A percentile compares a stretch with the other conserved stretches of the same genome.
Evolutionary conservation across 1,140 invertebrate genomes (phyloP).

Genomic region (Prorops nasuta): DNA sequence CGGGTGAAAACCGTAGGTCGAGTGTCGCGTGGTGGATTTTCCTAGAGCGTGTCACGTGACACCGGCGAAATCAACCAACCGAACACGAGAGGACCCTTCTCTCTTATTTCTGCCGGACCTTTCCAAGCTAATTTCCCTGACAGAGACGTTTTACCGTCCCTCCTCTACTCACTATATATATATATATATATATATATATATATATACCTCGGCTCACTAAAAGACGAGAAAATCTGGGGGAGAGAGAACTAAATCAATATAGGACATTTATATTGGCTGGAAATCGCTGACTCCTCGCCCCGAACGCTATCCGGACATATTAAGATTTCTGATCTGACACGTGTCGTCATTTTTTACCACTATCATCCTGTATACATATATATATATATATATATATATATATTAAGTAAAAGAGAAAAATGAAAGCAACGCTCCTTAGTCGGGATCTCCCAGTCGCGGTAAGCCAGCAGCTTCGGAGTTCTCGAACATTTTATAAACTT

Average conservation of each 20-base stretch:
- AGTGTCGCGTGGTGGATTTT: conserved; percentile 24
- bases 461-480: no score
- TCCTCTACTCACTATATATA: no score
- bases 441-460: no score
- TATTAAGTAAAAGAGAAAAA: no score
- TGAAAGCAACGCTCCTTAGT: no score
- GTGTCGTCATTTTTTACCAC: no score
- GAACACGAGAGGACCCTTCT: conserved; percentile 8
- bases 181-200: no score
- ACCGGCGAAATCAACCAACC: no score
- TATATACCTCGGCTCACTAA: conserved; percentile 1
- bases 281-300: conserved; percentile 46
- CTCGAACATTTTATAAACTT: no score
- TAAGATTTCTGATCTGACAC: no score
- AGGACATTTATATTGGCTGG: conserved; percentile 54
- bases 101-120: conserved; percentile 23
- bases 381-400: no score
- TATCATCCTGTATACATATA: no score
- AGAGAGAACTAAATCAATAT: conserved; percentile 47
- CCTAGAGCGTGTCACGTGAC: conserved; percentile 23
- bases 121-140: conserved; percentile 31
- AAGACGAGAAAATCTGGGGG: not conserved
- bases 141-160: conserved; percentile 27
- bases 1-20: conserved; percentile 13
- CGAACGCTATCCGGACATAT: conserved; percentile 45